Evolutionary conservation across 2,113 vertebrate species (phyloP), one percentile per base, ranked within the genome.

Genomic region (Mormyrus lacerda): DNA sequence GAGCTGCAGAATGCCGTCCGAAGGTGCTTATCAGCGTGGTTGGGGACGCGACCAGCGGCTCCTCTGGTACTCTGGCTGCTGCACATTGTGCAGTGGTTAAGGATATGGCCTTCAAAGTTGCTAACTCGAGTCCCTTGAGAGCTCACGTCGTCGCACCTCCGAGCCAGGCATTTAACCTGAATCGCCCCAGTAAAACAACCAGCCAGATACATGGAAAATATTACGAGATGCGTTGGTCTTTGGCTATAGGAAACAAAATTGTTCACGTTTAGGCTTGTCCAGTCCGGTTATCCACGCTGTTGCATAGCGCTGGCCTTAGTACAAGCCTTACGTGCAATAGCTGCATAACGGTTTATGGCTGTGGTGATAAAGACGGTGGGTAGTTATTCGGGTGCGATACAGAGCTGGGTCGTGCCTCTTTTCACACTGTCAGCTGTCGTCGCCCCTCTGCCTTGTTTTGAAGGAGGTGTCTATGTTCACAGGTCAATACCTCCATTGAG

Each of bases 401-500:
- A 35, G 17, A 53, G 47, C 85, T 53, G n/a, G 50, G 4, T 8
- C 15, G 19, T 53, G 85, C 50, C 50, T 39, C 27, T 86, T n/a
- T 53, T 3, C 45, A 31, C 84, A n/a, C 83, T 35, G 50, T 51
- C 85, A 35, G 50, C 85, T 39, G 48, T 51, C 27, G 42, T 17
- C n/a, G 15, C 44, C 7, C 50, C 19, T 3, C 83, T 85, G 83
- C 83, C n/a, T 87, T 51, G 27, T 87, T 55, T 87, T 87, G 50
- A 87, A 87, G 50, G 48, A 87, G 48, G 50, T 53, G 50, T 53
- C 27, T 53, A 87, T 53, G 48, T 87, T 55, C 85, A 87, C 85
- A 87, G 85, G 85, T 87, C 85, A 87, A 53, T 53, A 87, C 85
- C 27, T 19, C 85, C 82, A 84, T 85, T 48, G 82, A 85, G 83